Evolutionary conservation across 1,140 invertebrate species (phyloP), one percentile per base, ranked within the genome.

Genomic region (Anastrepha obliqua): DNA sequence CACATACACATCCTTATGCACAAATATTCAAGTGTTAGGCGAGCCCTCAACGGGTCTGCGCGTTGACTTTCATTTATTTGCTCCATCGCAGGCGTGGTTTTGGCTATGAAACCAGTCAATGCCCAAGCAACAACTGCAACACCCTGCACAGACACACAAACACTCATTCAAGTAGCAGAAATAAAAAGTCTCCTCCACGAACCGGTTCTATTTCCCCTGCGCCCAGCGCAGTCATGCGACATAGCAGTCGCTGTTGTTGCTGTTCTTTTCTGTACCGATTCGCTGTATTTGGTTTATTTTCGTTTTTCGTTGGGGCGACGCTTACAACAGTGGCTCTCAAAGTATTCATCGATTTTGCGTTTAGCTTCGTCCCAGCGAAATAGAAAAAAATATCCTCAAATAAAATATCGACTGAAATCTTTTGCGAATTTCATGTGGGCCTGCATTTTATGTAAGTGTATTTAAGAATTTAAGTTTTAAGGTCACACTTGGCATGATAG

Each of bases 391-490:
- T 81, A 55, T 0, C 51, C 74, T 55, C 44, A 81, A 81, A 55
- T 47, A 39, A 81, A 81, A 81, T 81, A 81, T 81, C 51, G 74
- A 81, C 74, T 81, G 67, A 81, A 81, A 81, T 81, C 74, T 81
- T 81, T 81, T 51, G 47, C 20, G 47, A 81, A 55, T 55, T 81
- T 81, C 47, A 81, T 42, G 47, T 55, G 55, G 20, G 47, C 74
- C 7, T 55, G 47, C 74, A 81, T n/a, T 81, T 81, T 17, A 55
- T 55, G 42, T 81, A 55, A 81, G 42, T 81, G 47, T 55, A 55
- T 81, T 81, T 81, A 81, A 81, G 74, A 81, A 81, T 81, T 81
- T 81, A 81, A 81, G 74, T 81, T 81, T 81, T 55, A 81, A 81
- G 47, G 74, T 81, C 74, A 81, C 74, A 81, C 0, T 81, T 81